Base-by-base conservation (phyloP, 2,113 vertebrate species). In the Sinocyclocheilus rhinocerous region DNA sequence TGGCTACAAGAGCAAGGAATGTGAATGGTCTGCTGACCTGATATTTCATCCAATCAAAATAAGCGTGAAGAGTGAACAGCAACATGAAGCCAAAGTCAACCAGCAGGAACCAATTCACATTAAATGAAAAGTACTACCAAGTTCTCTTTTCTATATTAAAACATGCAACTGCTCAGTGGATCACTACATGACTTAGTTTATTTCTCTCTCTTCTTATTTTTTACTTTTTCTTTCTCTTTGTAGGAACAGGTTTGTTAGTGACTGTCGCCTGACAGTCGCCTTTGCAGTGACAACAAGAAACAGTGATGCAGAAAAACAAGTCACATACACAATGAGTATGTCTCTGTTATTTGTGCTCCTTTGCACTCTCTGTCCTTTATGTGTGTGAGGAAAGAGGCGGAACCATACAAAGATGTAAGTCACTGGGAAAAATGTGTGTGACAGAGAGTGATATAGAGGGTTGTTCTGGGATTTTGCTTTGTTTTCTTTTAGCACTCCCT, bases 291-390 rank as follows among this genome's bases (percentile, higher is more conserved):
- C 78, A 81, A 86, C 76, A 18, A 42, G 72, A 75, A 69, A 79
- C 83, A 90, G 80, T 87, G 67, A 76, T 90, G 91, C 75, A 87
- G 63, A 73, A 90, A 63, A 76, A 33, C 16, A 20, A 88, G 92
- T 94, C 94, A 94, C 94, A 93, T 95, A 95, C 90, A 24, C 92
- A 22, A 83, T 18, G 52, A 50, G 20, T 88, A 81, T 48, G n/a
- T 39, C 45, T 50, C 67, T 76, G 81, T 84, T 67, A 72, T 73
- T 75, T 85, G 70, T 81, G 76, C 39, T 59, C 48, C 52, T 88
- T 85, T 91, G 89, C 57, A 29, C 61, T 76, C 24, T 52, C 29
- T 67, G 50, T 89, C 63, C 22, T 36, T 82, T 15, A 22, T 84
- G 36, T 76, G 42, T 63, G n/a, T 33, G 78, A 81, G 13, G 39